These are phyloP conservation scores for Amiota communis DNA, from an alignment of 2,888 invertebrate species.

Conservation along the genomic window DNA sequence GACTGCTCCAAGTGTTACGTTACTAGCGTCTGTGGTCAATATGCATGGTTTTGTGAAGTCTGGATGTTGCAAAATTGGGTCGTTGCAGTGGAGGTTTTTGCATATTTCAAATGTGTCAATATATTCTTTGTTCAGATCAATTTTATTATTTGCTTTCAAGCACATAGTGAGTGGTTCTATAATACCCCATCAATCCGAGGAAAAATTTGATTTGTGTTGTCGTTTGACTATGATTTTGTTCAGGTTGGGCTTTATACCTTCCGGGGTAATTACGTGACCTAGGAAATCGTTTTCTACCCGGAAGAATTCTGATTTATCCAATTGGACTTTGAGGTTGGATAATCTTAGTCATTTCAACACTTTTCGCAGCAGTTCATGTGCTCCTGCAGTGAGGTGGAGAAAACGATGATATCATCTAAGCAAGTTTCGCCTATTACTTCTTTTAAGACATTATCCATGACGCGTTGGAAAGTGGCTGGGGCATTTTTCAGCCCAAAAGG, in stretches of 20 bases:
- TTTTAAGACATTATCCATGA: conserved; percentile 10
- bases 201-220: conserved; percentile 11
- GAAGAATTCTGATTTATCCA: not conserved
- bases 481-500: too few species aligned
- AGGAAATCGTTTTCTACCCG: conserved; percentile 2
- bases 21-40: too few species aligned
- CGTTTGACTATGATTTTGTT: not conserved
- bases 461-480: conserved; percentile 14
- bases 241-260: conserved; percentile 10
- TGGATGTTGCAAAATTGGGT: conserved; percentile 34
- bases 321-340: conserved; percentile 2
- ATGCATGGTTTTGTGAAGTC: conserved; percentile 25
- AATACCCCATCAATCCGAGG: conserved; percentile 10
- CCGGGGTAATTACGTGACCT: not conserved
- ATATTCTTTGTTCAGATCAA: not conserved
- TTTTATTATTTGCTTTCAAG: conserved; percentile 13
- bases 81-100: conserved; percentile 29
- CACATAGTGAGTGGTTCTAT: conserved; percentile 2
- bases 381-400: conserved; percentile 7
- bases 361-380: not conserved
- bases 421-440: not conserved
- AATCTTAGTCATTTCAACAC: not conserved
- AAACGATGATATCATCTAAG: conserved; percentile 5
- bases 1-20: too few species aligned
- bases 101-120: conserved; percentile 28